A percentile compares a stretch with the other conserved stretches of the same genome.
Conservation (phyloP, 2,888 invertebrate genomes). For the Hydrotaea cyrtoneurina region DNA sequence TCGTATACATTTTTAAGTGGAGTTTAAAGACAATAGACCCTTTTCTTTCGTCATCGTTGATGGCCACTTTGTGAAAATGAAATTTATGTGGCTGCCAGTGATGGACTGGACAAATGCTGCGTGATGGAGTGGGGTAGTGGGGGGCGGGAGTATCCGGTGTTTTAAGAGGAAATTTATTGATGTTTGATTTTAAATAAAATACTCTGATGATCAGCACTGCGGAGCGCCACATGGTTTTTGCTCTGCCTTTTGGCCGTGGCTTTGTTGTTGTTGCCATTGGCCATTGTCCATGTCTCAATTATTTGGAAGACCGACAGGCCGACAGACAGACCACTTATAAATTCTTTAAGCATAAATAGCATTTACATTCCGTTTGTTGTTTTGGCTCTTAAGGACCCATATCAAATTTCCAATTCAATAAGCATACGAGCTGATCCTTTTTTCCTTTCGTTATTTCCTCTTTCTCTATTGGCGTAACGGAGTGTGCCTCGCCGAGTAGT, state of each 20-base stretch:
- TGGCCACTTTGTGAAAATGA: not conserved
- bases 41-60: not conserved
- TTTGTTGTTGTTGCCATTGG: not conserved
- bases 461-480: too few relatives aligned
- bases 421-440: constrained; percentile 46
- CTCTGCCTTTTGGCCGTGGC: not conserved
- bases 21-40: constrained; percentile 5
- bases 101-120: not conserved
- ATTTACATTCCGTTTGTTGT: constrained; percentile 53
- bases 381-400: constrained; percentile 58
- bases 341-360: constrained; percentile 45
- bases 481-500: not conserved
- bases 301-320: not conserved
- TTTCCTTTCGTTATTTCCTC: not conserved
- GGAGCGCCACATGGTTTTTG: not conserved
- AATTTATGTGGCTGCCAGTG: not conserved
- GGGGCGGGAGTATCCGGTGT: not conserved
- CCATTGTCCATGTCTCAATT: constrained; percentile 39
- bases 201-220: not conserved
- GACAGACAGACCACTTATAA: constrained; percentile 42
- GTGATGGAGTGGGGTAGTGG: not conserved
- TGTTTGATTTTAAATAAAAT: constrained; percentile 18
- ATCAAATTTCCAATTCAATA: constrained; percentile 70
- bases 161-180: constrained; percentile 15
- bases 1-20: not conserved